Conservation (phyloP, 1,140 invertebrate species). For the Oedothorax gibbosus region DNA sequence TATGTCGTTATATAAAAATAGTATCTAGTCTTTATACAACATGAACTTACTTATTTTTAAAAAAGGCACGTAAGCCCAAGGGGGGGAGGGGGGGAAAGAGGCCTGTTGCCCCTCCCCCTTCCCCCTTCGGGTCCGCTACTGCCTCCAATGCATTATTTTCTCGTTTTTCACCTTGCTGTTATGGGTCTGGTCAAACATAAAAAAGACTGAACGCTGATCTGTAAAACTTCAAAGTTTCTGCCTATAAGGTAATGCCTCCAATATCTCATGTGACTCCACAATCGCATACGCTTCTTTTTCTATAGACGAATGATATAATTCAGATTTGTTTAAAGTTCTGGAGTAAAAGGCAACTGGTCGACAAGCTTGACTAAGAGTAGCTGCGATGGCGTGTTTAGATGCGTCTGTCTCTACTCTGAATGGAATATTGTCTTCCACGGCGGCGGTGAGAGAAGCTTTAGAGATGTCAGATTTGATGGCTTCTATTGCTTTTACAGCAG, state of each 20-base stretch:
- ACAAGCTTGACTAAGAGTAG: slow-evolving; percentile 56
- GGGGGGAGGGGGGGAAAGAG: too few species aligned
- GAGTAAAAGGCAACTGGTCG: slow-evolving; percentile 60
- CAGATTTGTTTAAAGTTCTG: slow-evolving; percentile 48
- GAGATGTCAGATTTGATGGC: slow-evolving; percentile 54
- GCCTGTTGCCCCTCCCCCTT: too few species aligned
- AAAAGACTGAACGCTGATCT: slow-evolving; percentile 61
- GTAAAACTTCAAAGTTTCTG: slow-evolving; percentile 63
- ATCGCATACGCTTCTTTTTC: slow-evolving; percentile 62
- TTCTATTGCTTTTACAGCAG: slow-evolving; percentile 56
- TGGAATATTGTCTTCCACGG: slow-evolving; percentile 1
- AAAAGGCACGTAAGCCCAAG: too few species aligned
- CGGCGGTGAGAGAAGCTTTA: not conserved
- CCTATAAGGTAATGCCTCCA: slow-evolving; percentile 63
- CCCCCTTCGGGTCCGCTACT: too few species aligned
- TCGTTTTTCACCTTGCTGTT: slow-evolving; percentile 64
- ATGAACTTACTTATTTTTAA: too few species aligned
- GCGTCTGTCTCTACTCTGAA: slow-evolving; percentile 52
- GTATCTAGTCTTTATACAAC: too few species aligned
- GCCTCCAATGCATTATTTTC: slow-evolving; percentile 43
- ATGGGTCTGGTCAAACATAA: slow-evolving; percentile 63
- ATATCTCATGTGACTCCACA: slow-evolving; percentile 55
- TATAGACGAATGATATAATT: slow-evolving; percentile 42
- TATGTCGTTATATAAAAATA: too few species aligned
- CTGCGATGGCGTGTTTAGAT: slow-evolving; percentile 38